Base-by-base conservation (phyloP, 2,888 invertebrate species). In the Spicauda simplicius region DNA sequence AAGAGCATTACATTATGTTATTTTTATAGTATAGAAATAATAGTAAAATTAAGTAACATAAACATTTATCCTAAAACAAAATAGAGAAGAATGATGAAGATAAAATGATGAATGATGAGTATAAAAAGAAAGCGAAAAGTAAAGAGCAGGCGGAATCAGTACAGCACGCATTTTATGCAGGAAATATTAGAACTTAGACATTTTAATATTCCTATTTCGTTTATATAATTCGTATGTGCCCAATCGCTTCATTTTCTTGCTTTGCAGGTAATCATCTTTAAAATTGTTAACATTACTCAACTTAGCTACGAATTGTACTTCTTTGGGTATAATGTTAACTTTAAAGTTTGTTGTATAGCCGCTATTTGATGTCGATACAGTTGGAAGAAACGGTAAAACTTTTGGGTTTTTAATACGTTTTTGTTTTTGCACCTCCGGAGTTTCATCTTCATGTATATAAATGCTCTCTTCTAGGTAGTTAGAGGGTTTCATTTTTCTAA, bases 271-370 rank as follows among this genome's bases (percentile, higher is more conserved):
- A 37, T 86, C 80, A 63, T 84, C 82, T 78, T 83, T 92, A 71
- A 88, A 93, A 76, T 88, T 90, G 30, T 71, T 45, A 3, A 80
- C 59, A 65, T 80, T 78, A 65, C 70, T 81, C 0, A 82, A 74
- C 74, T 87, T 85, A 5, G 88, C 91, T 16, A 87, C 81, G 77
- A 91, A 89, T 69, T 87, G 76, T 1, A 83, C 80, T 72, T 87
- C 80, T 65, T 80, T 76, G 8, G 90, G 83, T 66, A 90, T 71
- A 2, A 89, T 74, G 65, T 87, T 88, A 2, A 93, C 85, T 81
- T 81, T 85, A 72, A 93, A 93, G 60, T 83, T 83, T 60, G 91
- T 88, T 25, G 93, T 93, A 69, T 84, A 92, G 2, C 93, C 93
- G 62, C 76, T 81, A 53, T 74, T 83, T 7, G 92, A 92, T 5